Percentiles rank a stretch among this genome's conserved stretches.
Conservation (phyloP, 2,888 invertebrate genomes). For the Drosophila mimica region DNA sequence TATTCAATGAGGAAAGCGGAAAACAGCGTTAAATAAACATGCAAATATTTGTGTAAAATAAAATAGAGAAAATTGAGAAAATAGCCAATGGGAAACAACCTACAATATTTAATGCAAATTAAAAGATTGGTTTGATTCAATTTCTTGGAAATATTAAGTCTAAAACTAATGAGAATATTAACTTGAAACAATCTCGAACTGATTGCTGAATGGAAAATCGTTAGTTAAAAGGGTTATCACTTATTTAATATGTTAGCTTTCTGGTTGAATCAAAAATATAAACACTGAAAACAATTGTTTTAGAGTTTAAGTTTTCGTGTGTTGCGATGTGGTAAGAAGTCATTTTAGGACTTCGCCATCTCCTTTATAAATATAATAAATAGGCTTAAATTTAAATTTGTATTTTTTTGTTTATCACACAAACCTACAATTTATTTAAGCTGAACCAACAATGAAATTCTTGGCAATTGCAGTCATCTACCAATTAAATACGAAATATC, state of each 20-base stretch:
- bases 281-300: no score
- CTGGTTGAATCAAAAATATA: no score
- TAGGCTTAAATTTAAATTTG: no score
- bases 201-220: not conserved
- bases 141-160: not conserved
- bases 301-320: no score
- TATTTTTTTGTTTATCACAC: no score
- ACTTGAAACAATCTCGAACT: not conserved
- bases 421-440: not conserved
- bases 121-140: not conserved
- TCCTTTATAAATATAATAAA: not conserved
- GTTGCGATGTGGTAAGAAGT: no score
- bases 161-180: not conserved
- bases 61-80: not conserved
- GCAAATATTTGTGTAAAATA: not conserved
- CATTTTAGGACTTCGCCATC: not conserved
- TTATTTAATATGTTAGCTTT: not conserved
- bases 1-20: slow-evolving; percentile 3
- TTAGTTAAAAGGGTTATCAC: not conserved
- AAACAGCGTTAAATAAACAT: not conserved
- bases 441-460: not conserved
- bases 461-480: not conserved
- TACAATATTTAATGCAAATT: not conserved
- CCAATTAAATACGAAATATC: not conserved
- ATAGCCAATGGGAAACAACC: not conserved